Evolutionary conservation across 2,888 invertebrate species (phyloP).

Genomic region (Xanthorhoe designata): DNA sequence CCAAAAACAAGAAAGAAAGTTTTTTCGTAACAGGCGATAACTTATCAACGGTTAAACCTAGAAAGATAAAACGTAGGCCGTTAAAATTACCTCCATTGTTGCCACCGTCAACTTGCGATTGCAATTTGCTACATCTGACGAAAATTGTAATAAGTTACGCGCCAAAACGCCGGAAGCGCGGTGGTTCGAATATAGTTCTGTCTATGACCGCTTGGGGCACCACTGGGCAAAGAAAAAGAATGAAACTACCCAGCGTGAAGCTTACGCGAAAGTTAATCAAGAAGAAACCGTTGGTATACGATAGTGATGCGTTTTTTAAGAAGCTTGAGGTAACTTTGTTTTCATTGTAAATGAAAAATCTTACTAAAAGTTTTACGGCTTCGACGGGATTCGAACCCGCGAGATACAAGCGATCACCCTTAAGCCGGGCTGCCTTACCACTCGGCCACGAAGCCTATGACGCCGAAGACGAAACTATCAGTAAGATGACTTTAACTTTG

Average conservation of each 20-base stretch:
- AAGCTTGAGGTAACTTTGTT: constrained; percentile 75
- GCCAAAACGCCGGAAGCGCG: constrained; percentile 68
- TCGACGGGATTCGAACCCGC: too few species aligned
- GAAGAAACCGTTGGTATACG: constrained; percentile 56
- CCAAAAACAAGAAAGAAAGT: constrained; percentile 60
- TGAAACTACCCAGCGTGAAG: constrained; percentile 67
- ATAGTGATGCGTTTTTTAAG: constrained; percentile 74
- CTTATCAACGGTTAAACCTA: constrained; percentile 55
- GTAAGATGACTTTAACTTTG: too few species aligned
- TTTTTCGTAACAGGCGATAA: constrained; percentile 63
- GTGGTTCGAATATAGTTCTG: constrained; percentile 66
- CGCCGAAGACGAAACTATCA: too few species aligned
- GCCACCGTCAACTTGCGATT: constrained; percentile 62
- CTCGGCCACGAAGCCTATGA: too few species aligned
- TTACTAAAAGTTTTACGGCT: too few species aligned
- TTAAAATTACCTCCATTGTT: constrained; percentile 54
- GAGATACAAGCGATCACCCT: too few species aligned
- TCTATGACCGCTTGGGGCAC: constrained; percentile 70
- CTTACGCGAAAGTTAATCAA: constrained; percentile 57
- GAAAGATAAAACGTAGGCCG: constrained; percentile 55
- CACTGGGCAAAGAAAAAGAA: constrained; percentile 66
- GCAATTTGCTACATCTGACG: constrained; percentile 70
- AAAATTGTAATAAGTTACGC: constrained; percentile 70
- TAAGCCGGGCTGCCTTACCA: too few species aligned
- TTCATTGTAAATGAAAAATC: too few species aligned